These are phyloP conservation scores for Meles meles DNA, from an alignment of 2,113 vertebrate species.

Conservation along the genomic window DNA sequence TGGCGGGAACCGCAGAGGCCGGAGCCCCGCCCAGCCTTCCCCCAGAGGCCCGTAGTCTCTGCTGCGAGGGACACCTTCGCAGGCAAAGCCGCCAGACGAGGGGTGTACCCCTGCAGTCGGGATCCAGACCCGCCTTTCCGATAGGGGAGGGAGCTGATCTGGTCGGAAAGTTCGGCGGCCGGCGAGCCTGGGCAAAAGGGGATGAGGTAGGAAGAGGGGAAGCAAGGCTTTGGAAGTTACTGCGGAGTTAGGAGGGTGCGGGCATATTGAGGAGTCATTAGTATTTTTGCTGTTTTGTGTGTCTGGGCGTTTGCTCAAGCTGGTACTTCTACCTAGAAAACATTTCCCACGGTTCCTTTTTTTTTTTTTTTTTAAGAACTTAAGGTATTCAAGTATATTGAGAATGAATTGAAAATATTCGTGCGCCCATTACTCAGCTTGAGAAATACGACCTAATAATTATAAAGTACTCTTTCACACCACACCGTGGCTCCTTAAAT, in stretches of 20 bases:
- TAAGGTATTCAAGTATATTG: background rate
- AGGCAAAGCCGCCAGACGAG: fast-evolving
- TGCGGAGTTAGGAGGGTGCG: background rate
- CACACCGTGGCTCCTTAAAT: background rate
- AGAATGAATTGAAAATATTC: background rate
- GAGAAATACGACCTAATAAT: background rate
- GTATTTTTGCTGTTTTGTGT: background rate
- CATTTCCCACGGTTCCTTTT: background rate
- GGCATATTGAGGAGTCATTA: background rate
- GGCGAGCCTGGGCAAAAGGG: background rate
- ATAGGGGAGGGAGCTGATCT: background rate
- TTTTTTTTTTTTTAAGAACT: background rate
- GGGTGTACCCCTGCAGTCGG: background rate
- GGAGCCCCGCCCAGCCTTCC: fast-evolving
- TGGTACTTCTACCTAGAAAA: background rate
- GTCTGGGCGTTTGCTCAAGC: background rate
- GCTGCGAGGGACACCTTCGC: fast-evolving
- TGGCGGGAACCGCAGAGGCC: background rate
- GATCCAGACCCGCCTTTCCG: background rate
- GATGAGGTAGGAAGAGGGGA: background rate
- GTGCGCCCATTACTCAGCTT: background rate
- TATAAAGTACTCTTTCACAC: background rate
- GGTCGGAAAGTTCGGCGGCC: background rate
- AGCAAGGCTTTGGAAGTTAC: background rate
- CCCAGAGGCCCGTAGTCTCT: fast-evolving